These are phyloP conservation scores for Siderastrea radians DNA, from an alignment of 92 coral and sea anemone genomes.

Conservation along the genomic window DNA sequence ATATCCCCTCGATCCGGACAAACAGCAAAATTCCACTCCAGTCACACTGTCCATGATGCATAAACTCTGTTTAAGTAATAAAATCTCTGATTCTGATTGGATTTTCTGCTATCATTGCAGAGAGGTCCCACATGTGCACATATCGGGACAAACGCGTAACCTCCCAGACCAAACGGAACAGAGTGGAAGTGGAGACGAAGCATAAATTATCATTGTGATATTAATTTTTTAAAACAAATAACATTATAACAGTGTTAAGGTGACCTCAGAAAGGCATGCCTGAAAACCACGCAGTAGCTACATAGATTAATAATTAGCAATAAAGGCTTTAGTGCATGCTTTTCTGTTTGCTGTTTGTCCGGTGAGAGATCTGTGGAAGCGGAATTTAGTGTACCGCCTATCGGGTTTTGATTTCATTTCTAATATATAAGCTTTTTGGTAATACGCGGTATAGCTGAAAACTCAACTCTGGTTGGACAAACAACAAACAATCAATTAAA, in stretches of 20 bases:
- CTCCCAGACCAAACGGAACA: conserved; percentile 28
- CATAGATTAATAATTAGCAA: too few relatives aligned
- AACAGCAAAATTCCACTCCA: conserved; percentile 27
- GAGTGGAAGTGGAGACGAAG: conserved; percentile 40
- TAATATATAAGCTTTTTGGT: neutral
- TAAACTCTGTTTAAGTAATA: neutral
- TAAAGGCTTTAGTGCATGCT: neutral
- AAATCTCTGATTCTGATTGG: conserved; percentile 24
- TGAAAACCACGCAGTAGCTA: neutral
- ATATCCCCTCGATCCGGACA: conserved; percentile 30
- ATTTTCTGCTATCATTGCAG: conserved; percentile 46
- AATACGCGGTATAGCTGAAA: neutral
- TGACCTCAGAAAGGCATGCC: neutral
- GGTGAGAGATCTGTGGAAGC: neutral
- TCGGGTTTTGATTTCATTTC: too few relatives aligned
- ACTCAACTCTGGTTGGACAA: conserved; percentile 1
- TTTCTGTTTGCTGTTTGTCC: conserved; percentile 53
- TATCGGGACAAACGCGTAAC: conserved; percentile 24
- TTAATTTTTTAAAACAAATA: neutral
- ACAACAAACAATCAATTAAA: neutral
- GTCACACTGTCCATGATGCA: neutral
- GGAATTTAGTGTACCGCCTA: neutral
- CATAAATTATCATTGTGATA: conserved; percentile 1
- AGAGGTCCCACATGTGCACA: conserved; percentile 36
- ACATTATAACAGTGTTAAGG: neutral